phyloP scores from a whole-genome alignment of 2,797 vertebrate species.

The Pogonophryne albipinna region DNA sequence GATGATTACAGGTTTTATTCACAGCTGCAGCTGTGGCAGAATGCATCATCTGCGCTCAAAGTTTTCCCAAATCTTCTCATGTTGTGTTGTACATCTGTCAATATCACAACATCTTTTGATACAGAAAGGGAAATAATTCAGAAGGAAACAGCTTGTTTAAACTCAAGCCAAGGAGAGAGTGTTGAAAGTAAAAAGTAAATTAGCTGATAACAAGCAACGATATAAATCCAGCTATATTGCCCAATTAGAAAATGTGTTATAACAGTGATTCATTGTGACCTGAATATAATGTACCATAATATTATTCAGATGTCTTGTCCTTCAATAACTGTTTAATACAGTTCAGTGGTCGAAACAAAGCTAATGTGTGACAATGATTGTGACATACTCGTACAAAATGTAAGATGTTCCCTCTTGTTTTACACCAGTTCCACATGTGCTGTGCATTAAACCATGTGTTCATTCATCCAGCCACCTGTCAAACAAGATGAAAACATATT shows the following conservation, averaged over 20 bases:
- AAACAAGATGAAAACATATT: conserved; percentile 63
- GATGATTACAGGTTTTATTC: conserved; percentile 56
- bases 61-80: conserved; percentile 39
- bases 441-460: conserved; percentile 44
- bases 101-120: conserved; percentile 51
- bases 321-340: background rate
- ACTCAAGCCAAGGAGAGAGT: background rate
- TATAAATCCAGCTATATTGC: conserved; percentile 4
- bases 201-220: conserved; percentile 11
- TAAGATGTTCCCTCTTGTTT: conserved; percentile 52
- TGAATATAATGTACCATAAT: background rate
- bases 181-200: background rate
- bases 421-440: conserved; percentile 53
- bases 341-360: background rate
- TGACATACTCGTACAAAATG: conserved; percentile 12
- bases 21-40: conserved; percentile 62
- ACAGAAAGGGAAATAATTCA: conserved; percentile 5
- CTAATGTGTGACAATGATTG: conserved; percentile 31
- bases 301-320: background rate
- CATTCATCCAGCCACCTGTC: conserved; percentile 57
- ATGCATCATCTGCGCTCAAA: conserved; percentile 37
- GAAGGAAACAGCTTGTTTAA: conserved; percentile 28
- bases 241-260: background rate
- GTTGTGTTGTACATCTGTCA: conserved; percentile 55
- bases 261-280: background rate